Percentiles rank a stretch among this genome's conserved stretches.
Evolutionary conservation across 2,113 vertebrate genomes (phyloP).

Genomic region (Chiloscyllium plagiosum): DNA sequence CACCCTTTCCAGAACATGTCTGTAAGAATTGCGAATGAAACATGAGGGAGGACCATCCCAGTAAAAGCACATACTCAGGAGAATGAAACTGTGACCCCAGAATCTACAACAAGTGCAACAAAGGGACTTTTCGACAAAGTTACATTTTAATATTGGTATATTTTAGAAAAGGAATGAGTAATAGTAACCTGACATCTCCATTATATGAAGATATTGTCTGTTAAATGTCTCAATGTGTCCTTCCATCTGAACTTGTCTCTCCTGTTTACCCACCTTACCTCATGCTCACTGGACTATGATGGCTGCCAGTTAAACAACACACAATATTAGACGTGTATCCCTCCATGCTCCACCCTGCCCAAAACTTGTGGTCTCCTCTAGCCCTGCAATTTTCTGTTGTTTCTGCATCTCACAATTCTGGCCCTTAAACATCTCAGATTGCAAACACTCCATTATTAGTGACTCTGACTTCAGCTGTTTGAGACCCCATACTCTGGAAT

Average conservation of each 20-base stretch:
- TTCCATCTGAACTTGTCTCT: not conserved
- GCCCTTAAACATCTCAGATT: not conserved
- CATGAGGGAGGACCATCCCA: not conserved
- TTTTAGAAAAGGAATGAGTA: not conserved
- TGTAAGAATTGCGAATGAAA: not conserved
- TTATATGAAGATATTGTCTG: not conserved
- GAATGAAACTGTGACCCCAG: not conserved
- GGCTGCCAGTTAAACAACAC: not conserved
- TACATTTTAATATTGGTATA: not conserved
- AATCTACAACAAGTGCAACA: not conserved
- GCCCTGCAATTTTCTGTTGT: not conserved
- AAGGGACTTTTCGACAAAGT: not conserved
- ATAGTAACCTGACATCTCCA: not conserved
- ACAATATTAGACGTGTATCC: not conserved
- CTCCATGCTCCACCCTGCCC: not conserved
- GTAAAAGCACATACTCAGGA: not conserved
- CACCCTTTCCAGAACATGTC: not conserved
- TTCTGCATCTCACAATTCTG: not conserved
- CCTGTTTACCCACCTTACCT: no score
- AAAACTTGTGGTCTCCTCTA: not conserved
- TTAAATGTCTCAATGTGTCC: not conserved
- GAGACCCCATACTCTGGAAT: not conserved
- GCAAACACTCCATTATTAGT: not conserved
- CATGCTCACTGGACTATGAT: not conserved
- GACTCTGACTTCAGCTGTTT: not conserved